Percentiles rank a stretch among this genome's conserved stretches.
Conservation (phyloP, 1,140 invertebrate genomes). For the Campoletis sonorensis region DNA sequence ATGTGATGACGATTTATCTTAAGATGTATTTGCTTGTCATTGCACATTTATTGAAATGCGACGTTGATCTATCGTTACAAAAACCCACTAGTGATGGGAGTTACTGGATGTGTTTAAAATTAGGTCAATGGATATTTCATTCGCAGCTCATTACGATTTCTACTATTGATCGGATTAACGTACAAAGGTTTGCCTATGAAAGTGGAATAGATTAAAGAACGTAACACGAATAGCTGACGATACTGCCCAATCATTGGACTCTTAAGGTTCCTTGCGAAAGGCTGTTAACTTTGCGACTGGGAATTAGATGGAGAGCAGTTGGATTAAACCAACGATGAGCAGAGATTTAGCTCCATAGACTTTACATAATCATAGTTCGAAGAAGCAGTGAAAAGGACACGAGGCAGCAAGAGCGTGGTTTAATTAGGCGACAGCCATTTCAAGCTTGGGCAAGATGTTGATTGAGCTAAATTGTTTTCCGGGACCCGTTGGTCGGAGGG, state of each 20-base stretch:
- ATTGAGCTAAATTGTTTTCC: constrained; percentile 78
- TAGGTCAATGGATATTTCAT: too few species aligned
- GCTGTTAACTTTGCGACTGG: constrained; percentile 48
- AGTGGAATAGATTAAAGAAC: neutral
- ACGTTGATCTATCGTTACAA: neutral
- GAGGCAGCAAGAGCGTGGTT: constrained; percentile 68
- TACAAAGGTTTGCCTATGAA: too few species aligned
- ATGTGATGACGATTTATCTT: constrained; percentile 29
- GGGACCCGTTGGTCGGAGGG: constrained; percentile 47
- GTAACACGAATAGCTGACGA: neutral
- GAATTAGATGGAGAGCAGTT: constrained; percentile 51
- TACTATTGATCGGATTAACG: too few species aligned
- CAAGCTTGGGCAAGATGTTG: constrained; percentile 73
- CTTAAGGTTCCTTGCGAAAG: neutral
- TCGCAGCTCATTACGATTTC: too few species aligned
- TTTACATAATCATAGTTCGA: constrained; percentile 45
- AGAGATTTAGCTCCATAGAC: constrained; percentile 19
- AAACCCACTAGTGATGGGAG: neutral
- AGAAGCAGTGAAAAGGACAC: constrained; percentile 42
- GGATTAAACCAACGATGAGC: constrained; percentile 64
- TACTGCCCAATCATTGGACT: neutral
- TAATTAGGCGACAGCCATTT: constrained; percentile 75
- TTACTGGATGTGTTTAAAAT: too few species aligned
- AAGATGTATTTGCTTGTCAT: neutral
- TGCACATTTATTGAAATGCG: neutral